Evolutionary conservation across 2,888 invertebrate genomes (phyloP), one percentile per base, ranked within the genome.

Genomic region (Drosophila formosana): DNA sequence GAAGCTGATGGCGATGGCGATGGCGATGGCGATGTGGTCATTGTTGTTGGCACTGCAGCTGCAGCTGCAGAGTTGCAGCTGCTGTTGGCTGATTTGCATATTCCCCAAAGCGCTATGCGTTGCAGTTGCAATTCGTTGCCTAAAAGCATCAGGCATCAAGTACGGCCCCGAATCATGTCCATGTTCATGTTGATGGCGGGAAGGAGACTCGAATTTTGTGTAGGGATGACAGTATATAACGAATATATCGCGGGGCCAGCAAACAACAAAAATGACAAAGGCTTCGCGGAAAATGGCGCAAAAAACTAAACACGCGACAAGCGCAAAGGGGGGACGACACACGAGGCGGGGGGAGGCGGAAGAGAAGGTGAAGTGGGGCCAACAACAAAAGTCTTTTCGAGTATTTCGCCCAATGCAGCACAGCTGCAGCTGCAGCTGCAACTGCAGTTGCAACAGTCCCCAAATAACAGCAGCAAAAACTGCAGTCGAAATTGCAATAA

Each of bases 211-310:
- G 37, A 37, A 37, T n/a, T 37, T 37, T 37, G 37, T 37, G 23
- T 7, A 25, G 39, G 25, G n/a, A 4, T 25, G 41, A 37, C 46
- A 46, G 62, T 63, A 72, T 69, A 81, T 84, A 87, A 66, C 66
- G 81, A 64, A 70, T 66, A 88, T 72, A 78, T 73, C 37, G 67
- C 47, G 41, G 37, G 51, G 13, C 60, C 63, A 32, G 30, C 46
- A 65, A 37, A 47, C 65, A 60, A 50, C 64, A 66, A 77, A 69
- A 83, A 56, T 78, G 75, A 84, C 88, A 85, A 88, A 87, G 79
- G 75, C 85, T 72, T 37, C 85, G 85, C 89, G 83, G 89, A 85
- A 89, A 83, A 89, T 82, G 78, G 84, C 89, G 89, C 89, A 89
- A 83, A 89, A 88, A 88, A 86, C 86, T 86, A 86, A 86, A 86